phyloP scores from a whole-genome alignment of 2,888 invertebrate genomes.

The Arrhopalites spinosus region DNA sequence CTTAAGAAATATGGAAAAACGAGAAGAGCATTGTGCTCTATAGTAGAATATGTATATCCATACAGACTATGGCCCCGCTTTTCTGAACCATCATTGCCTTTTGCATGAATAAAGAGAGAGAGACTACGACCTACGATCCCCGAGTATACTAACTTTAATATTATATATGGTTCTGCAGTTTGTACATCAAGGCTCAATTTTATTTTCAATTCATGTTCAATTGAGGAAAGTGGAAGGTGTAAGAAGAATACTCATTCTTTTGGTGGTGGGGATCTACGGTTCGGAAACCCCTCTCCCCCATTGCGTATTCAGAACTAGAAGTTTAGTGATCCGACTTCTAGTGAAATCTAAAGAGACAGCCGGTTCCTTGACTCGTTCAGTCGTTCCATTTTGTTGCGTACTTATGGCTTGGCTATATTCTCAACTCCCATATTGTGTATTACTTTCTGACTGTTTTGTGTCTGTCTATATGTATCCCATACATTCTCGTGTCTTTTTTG shows the following conservation, averaged over 20 bases:
- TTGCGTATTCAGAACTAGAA: conserved; percentile 28
- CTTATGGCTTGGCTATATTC: no score
- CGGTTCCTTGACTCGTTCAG: conserved; percentile 19
- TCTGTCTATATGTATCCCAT: no score
- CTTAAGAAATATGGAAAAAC: neutral
- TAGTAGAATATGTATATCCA: neutral
- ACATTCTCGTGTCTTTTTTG: no score
- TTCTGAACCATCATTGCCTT: neutral
- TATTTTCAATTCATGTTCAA: conserved; percentile 41
- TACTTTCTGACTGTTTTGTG: no score
- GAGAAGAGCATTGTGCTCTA: neutral
- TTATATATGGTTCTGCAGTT: neutral
- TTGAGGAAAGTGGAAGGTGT: conserved; percentile 40
- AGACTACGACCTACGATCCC: neutral
- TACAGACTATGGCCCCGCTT: neutral
- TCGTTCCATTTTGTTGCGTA: neutral
- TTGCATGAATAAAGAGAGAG: neutral
- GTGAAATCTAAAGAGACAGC: conserved; percentile 39
- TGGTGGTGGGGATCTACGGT: conserved; percentile 12
- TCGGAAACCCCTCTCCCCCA: conserved; percentile 33
- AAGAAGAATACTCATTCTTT: conserved; percentile 9
- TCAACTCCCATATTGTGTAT: no score
- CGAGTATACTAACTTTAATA: neutral
- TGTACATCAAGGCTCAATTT: conserved; percentile 32
- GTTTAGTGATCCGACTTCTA: conserved; percentile 33